A percentile compares a stretch with the other conserved stretches of the same genome.
phyloP scores from a whole-genome alignment of 2,113 vertebrate genomes.

The Excalfactoria chinensis region DNA sequence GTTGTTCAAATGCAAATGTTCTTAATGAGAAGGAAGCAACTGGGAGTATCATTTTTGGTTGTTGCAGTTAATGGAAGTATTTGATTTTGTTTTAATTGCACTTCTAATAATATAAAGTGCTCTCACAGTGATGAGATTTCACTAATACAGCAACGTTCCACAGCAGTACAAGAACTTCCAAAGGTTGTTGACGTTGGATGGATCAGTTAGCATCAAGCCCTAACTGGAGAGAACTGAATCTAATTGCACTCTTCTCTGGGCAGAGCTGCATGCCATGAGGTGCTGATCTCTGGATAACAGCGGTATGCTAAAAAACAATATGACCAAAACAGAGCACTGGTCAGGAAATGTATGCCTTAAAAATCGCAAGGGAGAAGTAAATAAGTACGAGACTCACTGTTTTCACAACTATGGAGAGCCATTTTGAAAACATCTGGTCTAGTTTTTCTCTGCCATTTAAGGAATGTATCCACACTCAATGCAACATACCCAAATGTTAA shows the following conservation, averaged over 20 bases:
- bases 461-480: not conserved
- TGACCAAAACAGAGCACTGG: not conserved
- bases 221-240: not conserved
- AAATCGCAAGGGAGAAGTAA: not conserved
- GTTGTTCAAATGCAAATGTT: slow-evolving; percentile 72
- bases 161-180: slow-evolving; percentile 19
- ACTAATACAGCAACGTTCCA: slow-evolving; percentile 40
- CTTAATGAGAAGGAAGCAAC: slow-evolving; percentile 69
- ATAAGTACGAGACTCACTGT: not conserved
- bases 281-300: not conserved
- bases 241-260: not conserved
- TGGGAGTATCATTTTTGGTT: slow-evolving; percentile 68
- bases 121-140: slow-evolving; percentile 67
- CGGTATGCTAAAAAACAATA: not conserved
- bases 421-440: not conserved
- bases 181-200: not conserved
- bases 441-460: not conserved
- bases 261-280: not conserved
- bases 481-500: not conserved
- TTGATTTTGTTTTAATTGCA: slow-evolving; percentile 77
- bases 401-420: not conserved
- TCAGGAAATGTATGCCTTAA: not conserved
- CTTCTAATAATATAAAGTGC: slow-evolving; percentile 74
- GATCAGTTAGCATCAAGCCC: not conserved
- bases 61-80: slow-evolving; percentile 70